Evolutionary conservation across 2,797 vertebrate species (phyloP), one percentile per base, ranked within the genome.

Genomic region (Apogon hyalosoma): DNA sequence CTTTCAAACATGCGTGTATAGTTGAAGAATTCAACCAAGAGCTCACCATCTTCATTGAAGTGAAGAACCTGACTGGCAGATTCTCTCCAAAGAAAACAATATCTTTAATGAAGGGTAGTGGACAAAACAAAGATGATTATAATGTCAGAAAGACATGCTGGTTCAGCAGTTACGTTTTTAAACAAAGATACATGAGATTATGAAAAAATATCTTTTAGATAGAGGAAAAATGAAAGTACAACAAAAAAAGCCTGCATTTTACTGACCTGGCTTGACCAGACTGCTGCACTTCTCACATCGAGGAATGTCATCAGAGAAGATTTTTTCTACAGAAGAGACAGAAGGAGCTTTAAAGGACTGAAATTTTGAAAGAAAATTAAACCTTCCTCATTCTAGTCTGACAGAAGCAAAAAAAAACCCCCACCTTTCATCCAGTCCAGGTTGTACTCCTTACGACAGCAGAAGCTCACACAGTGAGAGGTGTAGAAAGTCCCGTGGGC

Each of bases 81-180:
- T 87, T 96, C 89, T 98, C 96, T 0, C 96, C 96, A 48, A 98
- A 97, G 90, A 98, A 97, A 18, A 98, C 94, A 6, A 98, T 97
- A 75, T 98, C 96, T 98, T 81, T 43, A 6, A 42, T 3, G 45
- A 59, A 61, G 40, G 71, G 47, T 60, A 16, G 42, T 18, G 28
- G 11, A 53, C 3, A 19, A 1, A 61, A 11, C 24, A 8, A 47
- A 16, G 7, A 11, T 19, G 11, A 54, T 33, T 2, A 50, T 49
- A 15, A 53, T n/a, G 15, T 11, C 21, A 43, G 2, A 33, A 56
- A 7, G 16, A 42, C 1, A 67, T 14, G 19, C 4, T 36, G 36
- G 60, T 45, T 0, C 12, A 33, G 3, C 1, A 16, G 2, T 10
- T 2, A 14, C 19, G 38, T 33, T 56, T 53, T 38, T 12, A 7